A percentile compares a stretch with the other conserved stretches of the same genome.
These are phyloP conservation scores for Potamilus streckersoni DNA, from an alignment of 1,140 invertebrate genomes.

Conservation along the genomic window DNA sequence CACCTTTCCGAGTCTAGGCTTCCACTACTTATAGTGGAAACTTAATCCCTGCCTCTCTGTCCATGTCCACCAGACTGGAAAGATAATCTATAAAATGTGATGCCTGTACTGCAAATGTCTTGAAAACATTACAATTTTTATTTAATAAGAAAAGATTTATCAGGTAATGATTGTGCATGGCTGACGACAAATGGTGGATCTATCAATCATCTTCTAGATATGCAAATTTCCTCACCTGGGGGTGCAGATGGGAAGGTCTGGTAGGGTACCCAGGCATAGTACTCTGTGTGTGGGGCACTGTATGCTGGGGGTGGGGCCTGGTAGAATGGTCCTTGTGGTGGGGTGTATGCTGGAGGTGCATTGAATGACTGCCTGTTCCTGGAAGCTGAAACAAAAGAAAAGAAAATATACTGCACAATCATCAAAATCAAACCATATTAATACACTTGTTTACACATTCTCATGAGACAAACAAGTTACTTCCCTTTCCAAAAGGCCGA, in stretches of 20 bases:
- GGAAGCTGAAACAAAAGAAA: conserved; percentile 62
- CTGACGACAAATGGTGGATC: too few relatives aligned
- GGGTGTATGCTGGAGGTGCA: conserved; percentile 91
- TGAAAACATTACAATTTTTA: too few relatives aligned
- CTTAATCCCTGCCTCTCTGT: too few relatives aligned
- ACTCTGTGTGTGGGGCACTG: conserved; percentile 80
- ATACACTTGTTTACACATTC: neutral
- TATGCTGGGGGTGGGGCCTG: conserved; percentile 93
- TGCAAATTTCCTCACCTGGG: conserved; percentile 71
- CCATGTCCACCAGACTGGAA: too few relatives aligned
- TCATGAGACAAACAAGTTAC: neutral
- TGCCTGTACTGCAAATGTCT: too few relatives aligned
- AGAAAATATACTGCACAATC: conserved; percentile 26
- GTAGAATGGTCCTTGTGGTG: conserved; percentile 86
- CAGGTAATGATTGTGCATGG: too few relatives aligned
- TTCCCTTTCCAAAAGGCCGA: too few relatives aligned
- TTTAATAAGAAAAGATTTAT: too few relatives aligned
- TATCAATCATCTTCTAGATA: too few relatives aligned
- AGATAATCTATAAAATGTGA: too few relatives aligned
- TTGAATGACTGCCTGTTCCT: conserved; percentile 74
- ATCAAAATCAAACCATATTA: conserved; percentile 1
- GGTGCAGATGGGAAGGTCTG: conserved; percentile 78
- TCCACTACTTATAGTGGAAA: too few relatives aligned
- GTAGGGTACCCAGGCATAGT: conserved; percentile 92
- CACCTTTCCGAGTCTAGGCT: too few relatives aligned